Percentiles rank a stretch among this genome's conserved stretches.
Evolutionary conservation across 2,888 invertebrate genomes (phyloP).

Genomic region (Pomacea canaliculata): DNA sequence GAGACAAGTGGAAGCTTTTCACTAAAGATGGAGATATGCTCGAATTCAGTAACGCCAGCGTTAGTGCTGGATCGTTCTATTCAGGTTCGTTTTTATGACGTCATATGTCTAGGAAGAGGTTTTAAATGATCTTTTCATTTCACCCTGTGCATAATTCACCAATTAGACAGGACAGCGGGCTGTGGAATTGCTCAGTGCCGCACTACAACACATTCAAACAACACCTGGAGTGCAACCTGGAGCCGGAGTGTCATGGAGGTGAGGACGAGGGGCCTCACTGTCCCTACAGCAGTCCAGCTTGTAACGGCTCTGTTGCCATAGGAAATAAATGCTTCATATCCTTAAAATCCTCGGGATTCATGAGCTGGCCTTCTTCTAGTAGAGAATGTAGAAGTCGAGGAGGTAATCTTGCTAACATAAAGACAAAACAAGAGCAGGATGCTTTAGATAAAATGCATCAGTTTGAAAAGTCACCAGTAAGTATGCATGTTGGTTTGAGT

Average conservation of each 20-base stretch:
- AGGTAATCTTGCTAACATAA: conserved; percentile 9
- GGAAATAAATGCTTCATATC: conserved; percentile 8
- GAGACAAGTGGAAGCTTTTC: too few relatives aligned
- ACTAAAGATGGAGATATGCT: too few relatives aligned
- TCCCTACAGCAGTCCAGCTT: conserved; percentile 8
- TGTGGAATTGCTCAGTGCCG: conserved; percentile 10
- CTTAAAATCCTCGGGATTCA: neutral
- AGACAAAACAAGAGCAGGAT: neutral
- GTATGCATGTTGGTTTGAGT: too few relatives aligned
- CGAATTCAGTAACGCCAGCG: too few relatives aligned
- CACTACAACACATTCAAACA: conserved; percentile 7
- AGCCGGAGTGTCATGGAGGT: conserved; percentile 2
- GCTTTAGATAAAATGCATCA: neutral
- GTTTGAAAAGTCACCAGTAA: too few relatives aligned
- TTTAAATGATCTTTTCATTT: neutral
- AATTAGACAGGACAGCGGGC: neutral
- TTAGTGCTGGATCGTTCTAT: too few relatives aligned
- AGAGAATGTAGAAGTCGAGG: neutral
- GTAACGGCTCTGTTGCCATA: conserved; percentile 1
- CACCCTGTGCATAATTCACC: neutral
- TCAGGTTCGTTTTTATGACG: too few relatives aligned
- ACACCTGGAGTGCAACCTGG: conserved; percentile 14
- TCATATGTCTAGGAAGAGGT: neutral
- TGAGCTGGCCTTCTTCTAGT: neutral
- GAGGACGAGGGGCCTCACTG: conserved; percentile 16